Conservation (phyloP, 1,140 invertebrate species). For the Limonius californicus region DNA sequence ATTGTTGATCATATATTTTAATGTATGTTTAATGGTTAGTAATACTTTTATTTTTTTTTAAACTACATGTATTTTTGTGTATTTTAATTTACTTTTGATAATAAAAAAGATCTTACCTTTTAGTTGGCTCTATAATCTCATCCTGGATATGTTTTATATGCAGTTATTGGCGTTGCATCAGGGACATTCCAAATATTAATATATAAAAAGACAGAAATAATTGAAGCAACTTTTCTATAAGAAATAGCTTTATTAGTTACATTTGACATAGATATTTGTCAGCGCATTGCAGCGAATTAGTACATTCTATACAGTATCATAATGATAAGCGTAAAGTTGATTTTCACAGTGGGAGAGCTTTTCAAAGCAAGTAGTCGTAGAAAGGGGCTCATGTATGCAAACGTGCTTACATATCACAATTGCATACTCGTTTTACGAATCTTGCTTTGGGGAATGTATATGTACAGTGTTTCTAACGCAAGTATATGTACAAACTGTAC, state of each 20-base stretch:
- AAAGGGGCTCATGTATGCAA: conserved; percentile 23
- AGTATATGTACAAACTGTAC: conserved; percentile 1
- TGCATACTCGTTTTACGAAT: conserved; percentile 22
- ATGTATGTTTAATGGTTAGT: no score
- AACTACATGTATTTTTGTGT: no score
- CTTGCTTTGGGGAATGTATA: conserved; percentile 19
- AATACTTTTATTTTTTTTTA: no score
- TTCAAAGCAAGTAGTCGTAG: conserved; percentile 21
- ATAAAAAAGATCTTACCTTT: no score
- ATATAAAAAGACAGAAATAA: no score
- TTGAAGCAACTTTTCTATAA: conserved; percentile 32
- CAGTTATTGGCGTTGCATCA: no score
- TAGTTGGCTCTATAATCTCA: no score
- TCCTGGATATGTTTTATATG: no score
- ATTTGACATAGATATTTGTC: conserved; percentile 32
- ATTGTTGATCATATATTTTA: no score
- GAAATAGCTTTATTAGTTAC: conserved; percentile 43
- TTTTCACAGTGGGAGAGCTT: conserved; percentile 28
- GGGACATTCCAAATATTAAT: no score
- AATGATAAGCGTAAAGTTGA: conserved; percentile 41
- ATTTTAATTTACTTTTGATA: no score
- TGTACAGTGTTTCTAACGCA: conserved; percentile 2
- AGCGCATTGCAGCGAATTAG: conserved; percentile 36
- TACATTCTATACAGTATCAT: conserved; percentile 35
- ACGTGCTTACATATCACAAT: conserved; percentile 12